A percentile compares a stretch with the other conserved stretches of the same genome.
These are phyloP conservation scores for Neria commutata DNA, from an alignment of 2,888 invertebrate species.

Conservation along the genomic window DNA sequence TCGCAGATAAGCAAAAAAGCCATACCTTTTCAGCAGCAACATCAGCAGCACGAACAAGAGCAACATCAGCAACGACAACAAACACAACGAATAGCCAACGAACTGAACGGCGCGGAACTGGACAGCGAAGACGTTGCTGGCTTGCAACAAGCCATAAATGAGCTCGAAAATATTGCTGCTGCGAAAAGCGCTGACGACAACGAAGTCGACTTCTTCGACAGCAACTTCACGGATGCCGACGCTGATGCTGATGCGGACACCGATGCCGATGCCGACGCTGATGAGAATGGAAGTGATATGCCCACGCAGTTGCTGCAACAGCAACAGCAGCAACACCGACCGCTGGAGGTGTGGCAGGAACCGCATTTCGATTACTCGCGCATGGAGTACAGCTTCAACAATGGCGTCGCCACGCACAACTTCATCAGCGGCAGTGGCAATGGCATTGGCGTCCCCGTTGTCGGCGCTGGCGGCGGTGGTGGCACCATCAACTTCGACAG, in stretches of 20 bases:
- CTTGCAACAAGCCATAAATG: conserved; percentile 30
- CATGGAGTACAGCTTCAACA: conserved; percentile 58
- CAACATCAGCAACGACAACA: conserved; percentile 16
- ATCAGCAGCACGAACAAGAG: conserved; percentile 4
- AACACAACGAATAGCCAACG: conserved; percentile 27
- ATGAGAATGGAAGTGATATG: conserved; percentile 17
- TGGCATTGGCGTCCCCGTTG: conserved; percentile 28
- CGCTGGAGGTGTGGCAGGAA: conserved; percentile 37
- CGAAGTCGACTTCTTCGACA: conserved; percentile 6
- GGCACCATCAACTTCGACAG: conserved; percentile 59
- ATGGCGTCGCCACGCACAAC: conserved; percentile 55
- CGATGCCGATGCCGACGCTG: conserved; percentile 23
- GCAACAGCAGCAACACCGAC: conserved; percentile 20
- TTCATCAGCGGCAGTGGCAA: conserved; percentile 42
- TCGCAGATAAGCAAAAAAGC: conserved; percentile 54
- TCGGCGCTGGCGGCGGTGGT: conserved; percentile 36
- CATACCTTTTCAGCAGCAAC: conserved; percentile 6
- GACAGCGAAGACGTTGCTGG: conserved; percentile 13
- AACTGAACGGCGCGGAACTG: conserved; percentile 28
- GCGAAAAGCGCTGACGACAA: conserved; percentile 21
- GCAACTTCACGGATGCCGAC: conserved; percentile 13
- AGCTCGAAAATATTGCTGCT: conserved; percentile 27
- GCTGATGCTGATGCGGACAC: conserved; percentile 25
- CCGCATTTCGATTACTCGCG: conserved; percentile 60
- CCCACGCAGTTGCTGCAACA: background rate